A percentile compares a stretch with the other conserved stretches of the same genome.
phyloP scores from a whole-genome alignment of 2,888 invertebrate species.

The Drosophila colorata region DNA sequence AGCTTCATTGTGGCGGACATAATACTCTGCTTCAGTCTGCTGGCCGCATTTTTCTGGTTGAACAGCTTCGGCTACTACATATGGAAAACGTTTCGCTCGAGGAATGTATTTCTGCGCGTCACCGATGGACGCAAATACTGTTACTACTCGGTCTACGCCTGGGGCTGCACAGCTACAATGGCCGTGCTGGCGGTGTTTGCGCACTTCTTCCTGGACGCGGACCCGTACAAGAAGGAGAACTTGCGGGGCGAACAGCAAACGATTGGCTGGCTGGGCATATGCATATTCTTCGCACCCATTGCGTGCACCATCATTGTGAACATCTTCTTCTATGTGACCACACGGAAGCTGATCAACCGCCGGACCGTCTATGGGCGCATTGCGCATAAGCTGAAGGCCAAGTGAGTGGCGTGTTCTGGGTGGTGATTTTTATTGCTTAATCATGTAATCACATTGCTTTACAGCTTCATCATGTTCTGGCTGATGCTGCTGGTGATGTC shows the following conservation, averaged over 20 bases:
- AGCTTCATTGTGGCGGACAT: slow-evolving; percentile 93
- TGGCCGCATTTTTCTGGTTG: slow-evolving; percentile 94
- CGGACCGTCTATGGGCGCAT: slow-evolving; percentile 94
- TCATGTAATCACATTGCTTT: slow-evolving; percentile 79
- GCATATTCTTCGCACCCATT: slow-evolving; percentile 93
- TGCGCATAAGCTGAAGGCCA: slow-evolving; percentile 94
- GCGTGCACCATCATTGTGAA: slow-evolving; percentile 92
- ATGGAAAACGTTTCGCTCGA: slow-evolving; percentile 94
- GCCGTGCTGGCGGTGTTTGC: slow-evolving; percentile 92
- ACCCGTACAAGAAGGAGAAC: slow-evolving; percentile 86
- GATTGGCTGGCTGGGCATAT: slow-evolving; percentile 92
- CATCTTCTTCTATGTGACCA: slow-evolving; percentile 92
- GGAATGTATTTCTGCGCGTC: slow-evolving; percentile 93
- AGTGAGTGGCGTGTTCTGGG: slow-evolving; percentile 86
- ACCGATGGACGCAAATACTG: slow-evolving; percentile 95
- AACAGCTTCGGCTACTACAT: slow-evolving; percentile 94
- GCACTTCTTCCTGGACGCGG: slow-evolving; percentile 90
- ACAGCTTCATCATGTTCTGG: slow-evolving; percentile 92
- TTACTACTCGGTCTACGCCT: slow-evolving; percentile 93
- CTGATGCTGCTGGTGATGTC: slow-evolving; percentile 91
- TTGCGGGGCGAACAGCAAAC: slow-evolving; percentile 89
- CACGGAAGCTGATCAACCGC: slow-evolving; percentile 91
- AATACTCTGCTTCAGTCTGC: slow-evolving; percentile 90
- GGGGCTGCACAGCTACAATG: slow-evolving; percentile 90
- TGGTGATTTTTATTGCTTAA: not conserved